A percentile compares a stretch with the other conserved stretches of the same genome.
Conservation (phyloP, 1,140 invertebrate species). For the Brachionus rubens region DNA sequence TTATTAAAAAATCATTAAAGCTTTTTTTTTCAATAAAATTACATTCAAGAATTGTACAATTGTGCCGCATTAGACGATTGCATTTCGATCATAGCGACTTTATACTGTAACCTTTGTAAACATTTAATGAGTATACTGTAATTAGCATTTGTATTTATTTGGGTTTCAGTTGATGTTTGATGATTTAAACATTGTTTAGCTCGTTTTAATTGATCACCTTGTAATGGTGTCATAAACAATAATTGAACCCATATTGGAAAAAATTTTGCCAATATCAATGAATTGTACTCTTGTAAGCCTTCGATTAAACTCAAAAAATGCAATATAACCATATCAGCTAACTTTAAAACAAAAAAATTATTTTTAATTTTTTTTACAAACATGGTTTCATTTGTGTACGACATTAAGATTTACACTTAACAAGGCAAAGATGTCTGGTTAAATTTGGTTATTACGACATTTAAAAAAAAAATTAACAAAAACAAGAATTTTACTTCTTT, state of each 20-base stretch:
- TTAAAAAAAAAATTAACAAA: not conserved
- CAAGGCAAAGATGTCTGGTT: no score
- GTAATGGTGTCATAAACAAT: slow-evolving; percentile 77
- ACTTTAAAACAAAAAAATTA: slow-evolving; percentile 62
- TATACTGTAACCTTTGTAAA: slow-evolving; percentile 38
- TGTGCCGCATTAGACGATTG: slow-evolving; percentile 41
- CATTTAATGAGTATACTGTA: slow-evolving; percentile 46
- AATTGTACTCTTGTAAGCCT: slow-evolving; percentile 88
- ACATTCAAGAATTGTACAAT: slow-evolving; percentile 36
- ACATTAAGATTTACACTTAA: slow-evolving; percentile 43
- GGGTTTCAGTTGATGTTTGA: slow-evolving; percentile 27
- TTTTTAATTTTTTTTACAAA: slow-evolving; percentile 39
- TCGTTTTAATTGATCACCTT: slow-evolving; percentile 26
- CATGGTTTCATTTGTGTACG: slow-evolving; percentile 31
- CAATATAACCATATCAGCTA: slow-evolving; percentile 94
- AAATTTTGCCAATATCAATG: slow-evolving; percentile 72
- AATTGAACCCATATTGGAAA: slow-evolving; percentile 75
- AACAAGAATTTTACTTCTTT: slow-evolving; percentile 31
- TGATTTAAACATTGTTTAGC: slow-evolving; percentile 41
- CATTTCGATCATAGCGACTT: slow-evolving; percentile 45
- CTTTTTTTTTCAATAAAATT: no score
- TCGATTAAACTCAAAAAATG: slow-evolving; percentile 94
- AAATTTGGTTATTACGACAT: slow-evolving; percentile 24
- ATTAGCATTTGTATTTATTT: not conserved
- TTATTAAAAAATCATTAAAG: no score